Conservation (phyloP, 2,113 vertebrate genomes). For the Aphelocoma coerulescens region DNA sequence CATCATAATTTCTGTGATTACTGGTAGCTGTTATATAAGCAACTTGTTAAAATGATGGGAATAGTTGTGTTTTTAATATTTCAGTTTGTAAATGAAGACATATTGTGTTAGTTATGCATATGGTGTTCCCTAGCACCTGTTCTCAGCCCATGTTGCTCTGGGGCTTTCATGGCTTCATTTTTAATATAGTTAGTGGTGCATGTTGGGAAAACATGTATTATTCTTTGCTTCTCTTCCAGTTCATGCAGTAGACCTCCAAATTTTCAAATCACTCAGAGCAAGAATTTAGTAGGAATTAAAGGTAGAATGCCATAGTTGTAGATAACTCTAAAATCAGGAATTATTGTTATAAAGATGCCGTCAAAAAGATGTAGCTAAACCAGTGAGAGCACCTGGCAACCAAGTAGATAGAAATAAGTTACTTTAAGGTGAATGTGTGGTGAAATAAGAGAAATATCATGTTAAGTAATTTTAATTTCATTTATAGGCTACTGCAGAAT, state of each 20-base stretch:
- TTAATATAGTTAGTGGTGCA: neutral
- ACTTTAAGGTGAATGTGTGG: neutral
- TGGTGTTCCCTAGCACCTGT: neutral
- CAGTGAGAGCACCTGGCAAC: neutral
- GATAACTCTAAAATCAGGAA: neutral
- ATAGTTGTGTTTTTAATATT: neutral
- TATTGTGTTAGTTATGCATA: neutral
- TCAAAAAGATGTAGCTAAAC: neutral
- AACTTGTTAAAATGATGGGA: neutral
- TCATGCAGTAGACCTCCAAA: neutral
- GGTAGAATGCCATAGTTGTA: neutral
- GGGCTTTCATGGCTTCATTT: neutral
- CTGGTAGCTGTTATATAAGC: neutral
- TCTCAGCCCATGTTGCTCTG: neutral
- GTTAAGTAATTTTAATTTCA: neutral
- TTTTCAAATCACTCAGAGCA: neutral
- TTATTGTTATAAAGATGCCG: neutral
- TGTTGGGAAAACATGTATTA: neutral
- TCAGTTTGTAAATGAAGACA: neutral
- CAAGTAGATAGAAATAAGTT: neutral
- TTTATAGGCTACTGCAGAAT: conserved; percentile 83
- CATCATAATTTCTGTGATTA: neutral
- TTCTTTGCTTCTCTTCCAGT: neutral
- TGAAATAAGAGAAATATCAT: neutral
- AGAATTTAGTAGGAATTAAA: neutral